phyloP scores from a whole-genome alignment of 2,797 vertebrate genomes.

The Helostoma temminkii region DNA sequence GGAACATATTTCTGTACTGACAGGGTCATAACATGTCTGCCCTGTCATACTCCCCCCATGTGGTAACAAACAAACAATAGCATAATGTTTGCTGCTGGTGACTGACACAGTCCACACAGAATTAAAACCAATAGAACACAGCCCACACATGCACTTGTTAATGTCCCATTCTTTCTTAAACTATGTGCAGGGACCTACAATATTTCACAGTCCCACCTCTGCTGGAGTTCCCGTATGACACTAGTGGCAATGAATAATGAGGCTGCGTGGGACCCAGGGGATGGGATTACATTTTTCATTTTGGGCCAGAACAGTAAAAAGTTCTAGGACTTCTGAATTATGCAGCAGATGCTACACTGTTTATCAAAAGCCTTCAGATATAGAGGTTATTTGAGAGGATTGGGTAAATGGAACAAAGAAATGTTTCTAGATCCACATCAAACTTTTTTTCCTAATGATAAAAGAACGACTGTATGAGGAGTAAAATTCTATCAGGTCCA shows the following conservation, averaged over 20 bases:
- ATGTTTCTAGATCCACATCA: constrained; percentile 26
- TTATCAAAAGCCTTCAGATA: constrained; percentile 58
- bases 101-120: constrained; percentile 50
- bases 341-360: constrained; percentile 57
- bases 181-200: constrained; percentile 45
- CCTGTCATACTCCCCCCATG: constrained; percentile 22
- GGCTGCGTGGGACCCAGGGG: constrained; percentile 52
- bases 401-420: constrained; percentile 32
- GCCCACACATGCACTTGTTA: constrained; percentile 30
- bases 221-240: constrained; percentile 55
- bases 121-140: constrained; percentile 39
- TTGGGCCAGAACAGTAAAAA: constrained; percentile 48
- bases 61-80: constrained; percentile 39
- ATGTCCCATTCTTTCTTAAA: constrained; percentile 42
- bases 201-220: constrained; percentile 53
- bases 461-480: constrained; percentile 17
- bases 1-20: constrained; percentile 46
- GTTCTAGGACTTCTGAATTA: constrained; percentile 61
- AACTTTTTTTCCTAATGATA: constrained; percentile 27
- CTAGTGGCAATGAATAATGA: constrained; percentile 70
- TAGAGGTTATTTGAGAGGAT: constrained; percentile 54
- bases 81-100: constrained; percentile 10
- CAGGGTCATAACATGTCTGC: constrained; percentile 25
- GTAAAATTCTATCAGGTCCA: constrained; percentile 4
- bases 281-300: constrained; percentile 69